Conservation (phyloP, 2,113 vertebrate genomes). For the Hippoglossus stenolepis region DNA sequence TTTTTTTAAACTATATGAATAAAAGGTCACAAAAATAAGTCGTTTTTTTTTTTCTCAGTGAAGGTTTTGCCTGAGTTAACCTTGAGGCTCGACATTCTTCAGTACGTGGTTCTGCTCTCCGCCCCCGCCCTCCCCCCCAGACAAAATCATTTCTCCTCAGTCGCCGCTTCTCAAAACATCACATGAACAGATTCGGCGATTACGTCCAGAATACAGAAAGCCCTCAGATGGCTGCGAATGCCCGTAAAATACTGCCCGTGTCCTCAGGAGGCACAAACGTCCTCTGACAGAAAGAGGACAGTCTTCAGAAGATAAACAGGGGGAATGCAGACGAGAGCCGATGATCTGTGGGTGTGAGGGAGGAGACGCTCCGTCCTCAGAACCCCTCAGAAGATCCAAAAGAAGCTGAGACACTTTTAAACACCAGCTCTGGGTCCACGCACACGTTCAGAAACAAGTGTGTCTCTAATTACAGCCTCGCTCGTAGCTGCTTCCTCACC, state of each 20-base stretch:
- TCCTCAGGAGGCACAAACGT: slow-evolving; percentile 40
- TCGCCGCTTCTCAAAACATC: slow-evolving; percentile 27
- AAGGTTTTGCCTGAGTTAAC: slow-evolving; percentile 73
- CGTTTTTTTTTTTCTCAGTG: slow-evolving; percentile 47
- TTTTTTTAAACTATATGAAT: slow-evolving; percentile 22
- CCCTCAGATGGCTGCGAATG: slow-evolving; percentile 61
- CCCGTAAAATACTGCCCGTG: slow-evolving; percentile 61
- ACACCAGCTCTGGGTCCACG: slow-evolving; percentile 5
- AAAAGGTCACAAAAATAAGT: slow-evolving; percentile 62
- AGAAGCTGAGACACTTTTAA: background rate
- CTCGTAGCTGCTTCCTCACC: slow-evolving; percentile 40
- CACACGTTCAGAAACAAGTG: slow-evolving; percentile 5
- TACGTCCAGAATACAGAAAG: slow-evolving; percentile 16
- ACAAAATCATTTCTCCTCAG: slow-evolving; percentile 1
- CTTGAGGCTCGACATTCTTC: slow-evolving; percentile 63
- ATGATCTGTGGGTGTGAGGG: slow-evolving; percentile 20
- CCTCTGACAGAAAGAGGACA: slow-evolving; percentile 20
- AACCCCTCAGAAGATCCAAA: too few relatives aligned
- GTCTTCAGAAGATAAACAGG: slow-evolving; percentile 8
- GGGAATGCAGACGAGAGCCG: slow-evolving; percentile 50
- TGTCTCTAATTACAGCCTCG: slow-evolving; percentile 39
- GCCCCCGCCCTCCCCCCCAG: too few relatives aligned
- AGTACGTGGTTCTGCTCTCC: slow-evolving; percentile 22
- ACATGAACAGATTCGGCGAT: slow-evolving; percentile 28
- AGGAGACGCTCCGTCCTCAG: background rate